A percentile compares a stretch with the other conserved stretches of the same genome.
Evolutionary conservation across 2,797 vertebrate genomes (phyloP).

Genomic region (Brachyrhaphis roseni): DNA sequence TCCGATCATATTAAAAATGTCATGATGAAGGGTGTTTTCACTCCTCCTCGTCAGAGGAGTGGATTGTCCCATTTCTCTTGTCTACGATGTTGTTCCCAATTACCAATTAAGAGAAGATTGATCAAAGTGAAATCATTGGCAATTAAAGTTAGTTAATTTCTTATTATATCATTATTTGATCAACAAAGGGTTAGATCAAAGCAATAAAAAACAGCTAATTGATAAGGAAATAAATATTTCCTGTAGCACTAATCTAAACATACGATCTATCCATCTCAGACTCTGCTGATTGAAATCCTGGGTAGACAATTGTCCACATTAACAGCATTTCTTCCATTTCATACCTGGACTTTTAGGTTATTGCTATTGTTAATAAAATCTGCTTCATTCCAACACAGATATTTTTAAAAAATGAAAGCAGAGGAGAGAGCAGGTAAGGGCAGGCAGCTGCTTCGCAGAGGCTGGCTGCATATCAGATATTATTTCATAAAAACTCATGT

Average conservation of each 20-base stretch:
- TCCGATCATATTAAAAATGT: neutral
- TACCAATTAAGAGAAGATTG: neutral
- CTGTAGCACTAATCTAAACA: neutral
- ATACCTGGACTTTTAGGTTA: neutral
- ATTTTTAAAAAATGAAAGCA: neutral
- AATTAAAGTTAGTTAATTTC: neutral
- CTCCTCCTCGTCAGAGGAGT: neutral
- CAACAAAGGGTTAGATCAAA: neutral
- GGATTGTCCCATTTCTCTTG: neutral
- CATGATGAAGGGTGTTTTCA: neutral
- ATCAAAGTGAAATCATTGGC: neutral
- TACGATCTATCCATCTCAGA: neutral
- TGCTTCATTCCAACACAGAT: neutral
- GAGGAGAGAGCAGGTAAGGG: neutral
- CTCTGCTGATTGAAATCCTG: neutral
- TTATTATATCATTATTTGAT: neutral
- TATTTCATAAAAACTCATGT: neutral
- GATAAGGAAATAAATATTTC: neutral
- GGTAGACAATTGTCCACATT: neutral
- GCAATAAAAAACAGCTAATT: neutral
- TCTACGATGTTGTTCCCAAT: neutral
- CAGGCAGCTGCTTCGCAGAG: neutral
- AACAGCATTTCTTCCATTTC: neutral
- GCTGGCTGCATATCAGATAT: neutral
- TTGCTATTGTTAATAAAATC: neutral